Evolutionary conservation across 2,797 vertebrate species (phyloP).

Genomic region (Gymnopithys bicolor): DNA sequence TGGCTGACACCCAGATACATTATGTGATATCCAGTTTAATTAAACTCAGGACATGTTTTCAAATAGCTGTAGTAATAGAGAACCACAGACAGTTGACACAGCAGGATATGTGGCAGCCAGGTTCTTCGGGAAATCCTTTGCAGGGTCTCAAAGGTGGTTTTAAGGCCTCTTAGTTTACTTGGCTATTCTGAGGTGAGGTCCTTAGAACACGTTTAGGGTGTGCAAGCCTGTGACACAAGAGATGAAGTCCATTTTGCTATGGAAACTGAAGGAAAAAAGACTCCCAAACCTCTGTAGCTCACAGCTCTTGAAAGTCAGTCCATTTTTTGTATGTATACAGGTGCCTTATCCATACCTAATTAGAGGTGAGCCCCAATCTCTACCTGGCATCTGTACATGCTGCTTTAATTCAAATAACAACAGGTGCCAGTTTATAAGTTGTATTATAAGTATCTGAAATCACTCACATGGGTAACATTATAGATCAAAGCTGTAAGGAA

Average conservation of each 20-base stretch:
- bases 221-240: neutral
- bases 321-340: neutral
- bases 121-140: neutral
- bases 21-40: neutral
- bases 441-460: neutral
- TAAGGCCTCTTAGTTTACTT: neutral
- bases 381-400: neutral
- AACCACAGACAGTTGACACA: neutral
- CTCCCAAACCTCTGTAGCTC: neutral
- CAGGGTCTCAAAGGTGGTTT: neutral
- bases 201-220: neutral
- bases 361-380: neutral
- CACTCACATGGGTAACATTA: neutral
- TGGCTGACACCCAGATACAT: neutral
- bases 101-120: neutral
- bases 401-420: neutral
- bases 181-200: neutral
- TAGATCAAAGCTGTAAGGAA: conserved; percentile 41
- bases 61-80: neutral
- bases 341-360: neutral
- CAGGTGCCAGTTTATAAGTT: neutral
- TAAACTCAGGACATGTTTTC: neutral
- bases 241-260: neutral
- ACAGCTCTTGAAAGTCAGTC: neutral
- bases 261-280: neutral